A percentile compares a stretch with the other conserved stretches of the same genome.
phyloP scores from a whole-genome alignment of 2,888 invertebrate species.

The Zonitis immaculata region DNA sequence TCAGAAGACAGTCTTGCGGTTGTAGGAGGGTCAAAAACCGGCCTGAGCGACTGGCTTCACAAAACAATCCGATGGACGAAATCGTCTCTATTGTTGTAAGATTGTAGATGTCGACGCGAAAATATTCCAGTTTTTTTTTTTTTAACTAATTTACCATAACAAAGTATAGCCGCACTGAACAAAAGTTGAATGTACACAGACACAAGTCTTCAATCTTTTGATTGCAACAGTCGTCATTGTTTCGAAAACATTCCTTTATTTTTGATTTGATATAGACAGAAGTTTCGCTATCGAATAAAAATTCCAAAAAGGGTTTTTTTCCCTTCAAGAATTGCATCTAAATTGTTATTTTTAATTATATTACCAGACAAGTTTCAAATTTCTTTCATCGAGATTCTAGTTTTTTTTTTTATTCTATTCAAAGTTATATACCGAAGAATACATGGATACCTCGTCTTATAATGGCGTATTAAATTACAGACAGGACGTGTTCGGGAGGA shows the following conservation, averaged over 20 bases:
- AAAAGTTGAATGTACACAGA: conserved; percentile 9
- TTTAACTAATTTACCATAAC: conserved; percentile 29
- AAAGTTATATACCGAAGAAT: conserved; percentile 23
- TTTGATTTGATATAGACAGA: not conserved
- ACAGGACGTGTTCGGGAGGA: conserved; percentile 26
- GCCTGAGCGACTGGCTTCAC: not conserved
- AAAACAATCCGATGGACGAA: conserved; percentile 7
- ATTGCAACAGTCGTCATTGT: conserved; percentile 23
- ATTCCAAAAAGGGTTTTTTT: too few relatives aligned
- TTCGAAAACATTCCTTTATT: conserved; percentile 5
- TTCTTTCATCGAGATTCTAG: conserved; percentile 30
- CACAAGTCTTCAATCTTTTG: not conserved
- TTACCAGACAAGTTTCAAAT: conserved; percentile 37
- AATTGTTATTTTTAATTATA: conserved; percentile 30
- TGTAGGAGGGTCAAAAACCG: not conserved
- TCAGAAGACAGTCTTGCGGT: not conserved
- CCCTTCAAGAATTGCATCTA: too few relatives aligned
- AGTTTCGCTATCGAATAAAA: too few relatives aligned
- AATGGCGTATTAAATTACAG: conserved; percentile 37
- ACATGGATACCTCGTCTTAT: conserved; percentile 29
- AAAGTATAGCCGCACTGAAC: conserved; percentile 24
- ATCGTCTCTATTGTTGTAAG: conserved; percentile 19
- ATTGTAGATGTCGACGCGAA: too few relatives aligned
- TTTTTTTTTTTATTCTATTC: too few relatives aligned
- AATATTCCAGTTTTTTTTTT: too few relatives aligned